Conservation (phyloP, 2,797 vertebrate genomes). For the Diplodus sargus region DNA sequence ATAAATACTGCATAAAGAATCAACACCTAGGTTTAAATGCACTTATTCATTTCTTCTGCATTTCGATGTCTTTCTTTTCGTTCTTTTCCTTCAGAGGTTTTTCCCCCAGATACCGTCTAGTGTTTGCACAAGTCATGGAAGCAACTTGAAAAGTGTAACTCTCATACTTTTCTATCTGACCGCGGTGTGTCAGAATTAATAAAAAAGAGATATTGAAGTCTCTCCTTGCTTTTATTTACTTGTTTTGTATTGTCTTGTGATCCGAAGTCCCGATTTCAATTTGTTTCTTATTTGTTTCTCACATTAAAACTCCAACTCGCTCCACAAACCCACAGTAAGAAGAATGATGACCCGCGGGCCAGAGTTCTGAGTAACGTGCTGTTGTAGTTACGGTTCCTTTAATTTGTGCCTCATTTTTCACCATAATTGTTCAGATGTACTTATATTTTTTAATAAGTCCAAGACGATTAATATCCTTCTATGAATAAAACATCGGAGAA, state of each 20-base stretch:
- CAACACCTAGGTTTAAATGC: slow-evolving; percentile 77
- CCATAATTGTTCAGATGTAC: neutral
- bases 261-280: slow-evolving; percentile 24
- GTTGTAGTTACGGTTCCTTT: neutral
- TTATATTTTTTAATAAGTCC: slow-evolving; percentile 1
- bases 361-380: slow-evolving; percentile 13
- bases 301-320: slow-evolving; percentile 1
- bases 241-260: slow-evolving; percentile 42
- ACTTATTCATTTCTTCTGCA: slow-evolving; percentile 69
- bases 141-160: slow-evolving; percentile 81
- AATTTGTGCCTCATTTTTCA: neutral
- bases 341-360: slow-evolving; percentile 1
- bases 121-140: slow-evolving; percentile 84
- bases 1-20: slow-evolving; percentile 92
- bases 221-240: slow-evolving; percentile 62
- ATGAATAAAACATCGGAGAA: slow-evolving; percentile 21
- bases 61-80: slow-evolving; percentile 60
- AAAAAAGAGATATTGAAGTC: slow-evolving; percentile 69
- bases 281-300: slow-evolving; percentile 29
- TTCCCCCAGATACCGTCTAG: slow-evolving; percentile 67
- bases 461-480: neutral
- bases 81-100: slow-evolving; percentile 42
- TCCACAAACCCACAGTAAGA: neutral
- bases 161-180: slow-evolving; percentile 81
- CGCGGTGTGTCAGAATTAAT: slow-evolving; percentile 76